Evolutionary conservation across 2,113 vertebrate species (phyloP).

Genomic region (Takifugu bimaculatus): DNA sequence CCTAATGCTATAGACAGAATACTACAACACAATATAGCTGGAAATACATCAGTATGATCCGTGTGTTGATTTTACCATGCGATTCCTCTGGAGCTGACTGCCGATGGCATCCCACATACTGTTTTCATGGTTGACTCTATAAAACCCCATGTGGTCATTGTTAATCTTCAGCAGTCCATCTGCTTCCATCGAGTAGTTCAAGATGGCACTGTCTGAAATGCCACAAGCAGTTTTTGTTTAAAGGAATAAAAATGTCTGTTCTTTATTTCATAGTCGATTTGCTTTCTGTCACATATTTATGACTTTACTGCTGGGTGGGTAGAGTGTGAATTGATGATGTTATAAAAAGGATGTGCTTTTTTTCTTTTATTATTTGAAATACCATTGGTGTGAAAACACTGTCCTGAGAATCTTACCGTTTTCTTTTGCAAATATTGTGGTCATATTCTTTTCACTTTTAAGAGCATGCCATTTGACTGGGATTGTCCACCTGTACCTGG

Average conservation of each 20-base stretch:
- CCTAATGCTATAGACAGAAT: too few species aligned
- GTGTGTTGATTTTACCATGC: slow-evolving; percentile 59
- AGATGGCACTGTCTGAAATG: slow-evolving; percentile 70
- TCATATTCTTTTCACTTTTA: slow-evolving; percentile 8
- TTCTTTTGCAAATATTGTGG: slow-evolving; percentile 69
- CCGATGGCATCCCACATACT: slow-evolving; percentile 74
- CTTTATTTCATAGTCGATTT: too few species aligned
- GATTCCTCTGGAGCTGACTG: slow-evolving; percentile 48
- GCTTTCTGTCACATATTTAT: too few species aligned
- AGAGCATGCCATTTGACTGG: slow-evolving; percentile 79
- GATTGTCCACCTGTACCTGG: slow-evolving; percentile 93
- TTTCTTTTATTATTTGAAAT: too few species aligned
- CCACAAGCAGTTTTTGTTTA: too few species aligned
- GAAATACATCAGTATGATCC: too few species aligned
- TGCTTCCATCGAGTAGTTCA: slow-evolving; percentile 11
- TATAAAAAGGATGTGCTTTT: too few species aligned
- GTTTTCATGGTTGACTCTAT: slow-evolving; percentile 84
- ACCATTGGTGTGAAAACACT: too few species aligned
- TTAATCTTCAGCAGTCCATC: slow-evolving; percentile 80
- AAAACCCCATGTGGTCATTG: slow-evolving; percentile 88
- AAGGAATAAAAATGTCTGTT: too few species aligned
- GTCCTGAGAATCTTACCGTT: slow-evolving; percentile 67
- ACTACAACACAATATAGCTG: too few species aligned
- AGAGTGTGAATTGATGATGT: too few species aligned
- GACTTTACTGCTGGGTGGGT: too few species aligned